These are phyloP conservation scores for Littorina saxatilis DNA, from an alignment of 1,140 invertebrate genomes.

Conservation along the genomic window DNA sequence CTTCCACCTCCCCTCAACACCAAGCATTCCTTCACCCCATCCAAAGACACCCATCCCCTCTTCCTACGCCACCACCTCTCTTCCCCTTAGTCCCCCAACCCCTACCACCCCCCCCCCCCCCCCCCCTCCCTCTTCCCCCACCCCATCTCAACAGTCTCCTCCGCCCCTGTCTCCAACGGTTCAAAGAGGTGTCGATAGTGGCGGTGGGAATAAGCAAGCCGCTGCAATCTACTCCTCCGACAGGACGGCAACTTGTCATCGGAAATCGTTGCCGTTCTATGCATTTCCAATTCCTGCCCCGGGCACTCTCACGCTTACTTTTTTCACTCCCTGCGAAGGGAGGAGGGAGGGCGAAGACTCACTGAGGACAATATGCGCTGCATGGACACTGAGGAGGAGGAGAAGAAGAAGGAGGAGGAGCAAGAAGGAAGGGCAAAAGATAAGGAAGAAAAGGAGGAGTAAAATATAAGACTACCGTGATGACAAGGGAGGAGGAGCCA, in stretches of 20 bases:
- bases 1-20: too few relatives aligned
- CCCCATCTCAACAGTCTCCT: background rate
- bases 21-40: too few relatives aligned
- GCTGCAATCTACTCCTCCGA: background rate
- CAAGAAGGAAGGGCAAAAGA: too few relatives aligned
- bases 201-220: conserved; percentile 11
- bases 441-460: too few relatives aligned
- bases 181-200: conserved; percentile 17
- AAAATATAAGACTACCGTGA: too few relatives aligned
- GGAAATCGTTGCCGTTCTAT: conserved; percentile 37
- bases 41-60: too few relatives aligned
- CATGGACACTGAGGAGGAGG: too few relatives aligned
- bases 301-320: background rate
- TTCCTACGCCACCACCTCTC: background rate
- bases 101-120: background rate
- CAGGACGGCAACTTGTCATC: background rate
- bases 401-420: too few relatives aligned
- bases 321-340: background rate
- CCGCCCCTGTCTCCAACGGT: background rate
- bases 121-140: background rate
- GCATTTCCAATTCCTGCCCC: conserved; percentile 28
- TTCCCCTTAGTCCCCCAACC: background rate
- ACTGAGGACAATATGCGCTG: too few relatives aligned
- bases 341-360: background rate
- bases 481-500: too few relatives aligned